Percentiles rank a stretch among this genome's conserved stretches.
Conservation (phyloP, 2,113 vertebrate genomes). For the Bubo bubo region DNA sequence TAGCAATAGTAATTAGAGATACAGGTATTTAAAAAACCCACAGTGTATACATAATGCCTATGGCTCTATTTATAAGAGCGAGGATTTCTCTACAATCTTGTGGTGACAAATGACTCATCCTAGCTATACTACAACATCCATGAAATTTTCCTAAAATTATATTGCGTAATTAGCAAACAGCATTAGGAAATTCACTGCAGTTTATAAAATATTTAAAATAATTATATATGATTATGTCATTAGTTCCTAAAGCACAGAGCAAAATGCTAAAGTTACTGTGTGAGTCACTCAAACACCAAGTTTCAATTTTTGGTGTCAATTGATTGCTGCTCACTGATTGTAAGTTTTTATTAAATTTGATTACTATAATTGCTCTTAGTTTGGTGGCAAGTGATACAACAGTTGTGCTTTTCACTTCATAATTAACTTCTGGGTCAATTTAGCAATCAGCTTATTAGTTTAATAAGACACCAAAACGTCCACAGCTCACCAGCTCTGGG, state of each 20-base stretch:
- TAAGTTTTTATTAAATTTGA: slow-evolving; percentile 44
- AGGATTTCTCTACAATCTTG: slow-evolving; percentile 46
- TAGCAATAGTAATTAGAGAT: slow-evolving; percentile 7
- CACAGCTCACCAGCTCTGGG: neutral
- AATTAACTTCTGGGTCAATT: neutral
- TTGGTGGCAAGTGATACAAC: neutral
- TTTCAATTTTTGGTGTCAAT: neutral
- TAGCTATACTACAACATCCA: slow-evolving; percentile 10
- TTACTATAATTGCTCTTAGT: slow-evolving; percentile 15
- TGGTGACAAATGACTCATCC: slow-evolving; percentile 67
- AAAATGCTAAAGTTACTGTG: slow-evolving; percentile 48
- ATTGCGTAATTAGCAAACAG: slow-evolving; percentile 61
- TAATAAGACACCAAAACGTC: neutral
- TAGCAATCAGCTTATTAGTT: neutral
- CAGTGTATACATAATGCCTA: neutral
- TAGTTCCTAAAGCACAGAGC: slow-evolving; percentile 70
- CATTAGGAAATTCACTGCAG: slow-evolving; percentile 69
- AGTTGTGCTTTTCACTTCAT: neutral
- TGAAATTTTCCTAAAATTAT: slow-evolving; percentile 71
- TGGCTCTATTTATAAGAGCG: slow-evolving; percentile 49
- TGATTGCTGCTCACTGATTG: slow-evolving; percentile 32
- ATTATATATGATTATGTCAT: slow-evolving; percentile 76
- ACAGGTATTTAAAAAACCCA: slow-evolving; percentile 21
- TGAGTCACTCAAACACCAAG: slow-evolving; percentile 61
- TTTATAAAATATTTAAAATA: slow-evolving; percentile 84